Conservation (phyloP, 2,797 vertebrate genomes). For the Pristis pectinata region DNA sequence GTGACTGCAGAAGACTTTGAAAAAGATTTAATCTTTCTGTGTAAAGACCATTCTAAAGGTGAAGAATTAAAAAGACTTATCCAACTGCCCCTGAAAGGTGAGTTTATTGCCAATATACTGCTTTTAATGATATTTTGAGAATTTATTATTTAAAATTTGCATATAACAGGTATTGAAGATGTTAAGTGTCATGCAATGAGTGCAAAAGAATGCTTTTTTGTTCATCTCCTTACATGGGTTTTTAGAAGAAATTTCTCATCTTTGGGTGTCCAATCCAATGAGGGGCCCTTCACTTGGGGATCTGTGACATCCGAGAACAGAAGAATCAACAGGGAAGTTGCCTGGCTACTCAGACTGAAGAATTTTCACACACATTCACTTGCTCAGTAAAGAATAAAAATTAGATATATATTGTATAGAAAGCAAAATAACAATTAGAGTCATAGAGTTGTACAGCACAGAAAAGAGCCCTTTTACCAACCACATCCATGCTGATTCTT, state of each 20-base stretch:
- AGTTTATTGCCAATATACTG: background rate
- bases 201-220: background rate
- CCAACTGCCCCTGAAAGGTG: conserved; percentile 21
- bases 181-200: background rate
- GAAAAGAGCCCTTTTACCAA: background rate
- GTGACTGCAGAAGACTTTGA: conserved; percentile 31
- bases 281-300: background rate
- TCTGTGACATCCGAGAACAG: background rate
- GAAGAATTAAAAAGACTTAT: background rate
- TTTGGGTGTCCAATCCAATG: background rate
- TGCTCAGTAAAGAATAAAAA: background rate
- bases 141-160: background rate
- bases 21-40: conserved; percentile 6
- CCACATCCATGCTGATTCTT: no score
- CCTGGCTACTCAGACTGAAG: background rate
- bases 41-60: background rate
- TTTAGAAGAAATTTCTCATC: background rate
- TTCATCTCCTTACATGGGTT: background rate
- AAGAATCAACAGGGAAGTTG: background rate
- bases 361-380: background rate
- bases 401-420: background rate
- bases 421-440: background rate
- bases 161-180: background rate
- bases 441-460: background rate
- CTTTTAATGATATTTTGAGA: background rate